Evolutionary conservation across 2,888 invertebrate species (phyloP), one percentile per base, ranked within the genome.

Genomic region (Actias luna): DNA sequence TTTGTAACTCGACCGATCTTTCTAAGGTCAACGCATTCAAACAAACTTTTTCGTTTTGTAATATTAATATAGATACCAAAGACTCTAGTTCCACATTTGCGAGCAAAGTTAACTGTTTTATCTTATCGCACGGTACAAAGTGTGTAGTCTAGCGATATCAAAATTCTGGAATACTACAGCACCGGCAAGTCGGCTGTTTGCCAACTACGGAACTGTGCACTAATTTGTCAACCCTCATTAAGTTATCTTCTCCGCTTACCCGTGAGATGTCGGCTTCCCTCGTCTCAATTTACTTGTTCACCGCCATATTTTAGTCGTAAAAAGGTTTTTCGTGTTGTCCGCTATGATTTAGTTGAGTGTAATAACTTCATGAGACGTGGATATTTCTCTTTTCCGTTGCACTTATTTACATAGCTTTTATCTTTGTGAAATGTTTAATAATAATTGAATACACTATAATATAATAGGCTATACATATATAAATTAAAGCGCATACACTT

Each of bases 161-260:
- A 35, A 52, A 61, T 25, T 52, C 25, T n/a, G 3, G 61, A 57
- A 61, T 39, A 39, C 63, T 62, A n/a, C n/a, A 64, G 68, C 67
- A 69, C 66, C 60, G 63, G 64, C 68, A 66, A 70, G 69, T 60
- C 73, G 73, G 78, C 73, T 80, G 79, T 84, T 83, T 80, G 79
- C 76, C 74, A 76, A 83, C 78, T 74, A 69, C 79, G 78, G 78
- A 78, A 80, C 82, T 77, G 78, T 65, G 78, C 78, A 80, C 84
- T 84, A 85, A 87, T 86, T 86, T 84, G 84, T 85, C 85, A 83
- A 83, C 83, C 80, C 84, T 84, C 84, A 85, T 86, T 85, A 86
- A 78, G 80, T 78, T 84, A 85, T 86, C 83, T 84, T 76, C 73
- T 72, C 46, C 74, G 78, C 74, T 69, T 82, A 81, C 73, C 77